Evolutionary conservation across 2,888 invertebrate genomes (phyloP).

Genomic region (Seira ritae): DNA sequence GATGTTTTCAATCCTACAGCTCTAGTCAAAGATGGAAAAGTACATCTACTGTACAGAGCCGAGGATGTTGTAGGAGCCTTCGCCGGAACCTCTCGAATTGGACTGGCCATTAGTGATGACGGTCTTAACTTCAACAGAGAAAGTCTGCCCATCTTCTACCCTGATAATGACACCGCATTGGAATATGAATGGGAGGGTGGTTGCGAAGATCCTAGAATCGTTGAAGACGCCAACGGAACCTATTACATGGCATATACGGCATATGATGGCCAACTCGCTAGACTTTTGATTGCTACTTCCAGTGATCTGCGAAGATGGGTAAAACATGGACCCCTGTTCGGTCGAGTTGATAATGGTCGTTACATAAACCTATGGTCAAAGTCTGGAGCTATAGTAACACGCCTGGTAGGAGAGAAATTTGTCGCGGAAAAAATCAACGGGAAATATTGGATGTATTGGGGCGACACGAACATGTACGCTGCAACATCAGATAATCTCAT

Average conservation of each 20-base stretch:
- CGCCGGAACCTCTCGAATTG: slow-evolving; percentile 69
- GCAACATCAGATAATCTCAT: slow-evolving; percentile 65
- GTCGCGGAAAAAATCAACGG: slow-evolving; percentile 61
- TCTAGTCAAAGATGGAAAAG: slow-evolving; percentile 52
- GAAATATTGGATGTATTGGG: slow-evolving; percentile 70
- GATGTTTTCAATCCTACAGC: slow-evolving; percentile 72
- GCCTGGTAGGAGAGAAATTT: slow-evolving; percentile 36
- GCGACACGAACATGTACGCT: slow-evolving; percentile 65
- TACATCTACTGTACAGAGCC: slow-evolving; percentile 68
- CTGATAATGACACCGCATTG: slow-evolving; percentile 49
- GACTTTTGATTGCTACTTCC: slow-evolving; percentile 66
- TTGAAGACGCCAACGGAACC: slow-evolving; percentile 43
- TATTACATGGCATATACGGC: slow-evolving; percentile 70
- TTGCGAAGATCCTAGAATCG: slow-evolving; percentile 69
- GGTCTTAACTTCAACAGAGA: slow-evolving; percentile 63
- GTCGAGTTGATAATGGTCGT: slow-evolving; percentile 35
- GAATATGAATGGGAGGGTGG: slow-evolving; percentile 70
- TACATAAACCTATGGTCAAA: slow-evolving; percentile 68
- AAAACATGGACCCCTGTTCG: slow-evolving; percentile 67
- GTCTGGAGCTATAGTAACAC: slow-evolving; percentile 68
- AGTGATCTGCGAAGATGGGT: slow-evolving; percentile 61
- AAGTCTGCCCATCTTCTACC: slow-evolving; percentile 66
- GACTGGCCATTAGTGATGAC: slow-evolving; percentile 62
- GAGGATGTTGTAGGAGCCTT: slow-evolving; percentile 64
- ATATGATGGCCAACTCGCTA: slow-evolving; percentile 64